Percentiles rank a stretch among this genome's conserved stretches.
Evolutionary conservation across 2,797 vertebrate species (phyloP).

Genomic region (Sebastes steindachneri): DNA sequence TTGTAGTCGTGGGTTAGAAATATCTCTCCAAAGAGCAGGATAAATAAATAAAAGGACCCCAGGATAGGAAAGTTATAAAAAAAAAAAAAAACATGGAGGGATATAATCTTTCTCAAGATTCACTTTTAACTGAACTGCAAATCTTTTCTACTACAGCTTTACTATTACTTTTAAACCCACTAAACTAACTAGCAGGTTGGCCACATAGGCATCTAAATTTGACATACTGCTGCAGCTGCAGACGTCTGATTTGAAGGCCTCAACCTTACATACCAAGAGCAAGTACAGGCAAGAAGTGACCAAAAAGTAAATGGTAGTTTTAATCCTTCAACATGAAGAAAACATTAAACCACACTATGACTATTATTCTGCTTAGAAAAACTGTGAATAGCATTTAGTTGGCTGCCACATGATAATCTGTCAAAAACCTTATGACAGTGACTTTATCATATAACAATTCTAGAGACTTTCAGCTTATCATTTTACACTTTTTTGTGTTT

Average conservation of each 20-base stretch:
- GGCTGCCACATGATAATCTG: neutral
- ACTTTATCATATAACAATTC: neutral
- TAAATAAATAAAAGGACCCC: neutral
- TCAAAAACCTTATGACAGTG: neutral
- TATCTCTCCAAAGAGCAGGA: neutral
- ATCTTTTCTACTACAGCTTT: neutral
- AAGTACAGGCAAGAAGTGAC: conserved; percentile 54
- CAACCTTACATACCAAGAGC: conserved; percentile 42
- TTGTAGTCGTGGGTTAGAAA: neutral
- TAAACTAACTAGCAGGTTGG: neutral
- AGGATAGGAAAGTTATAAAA: neutral
- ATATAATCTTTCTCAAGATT: conserved; percentile 5
- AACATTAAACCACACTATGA: neutral
- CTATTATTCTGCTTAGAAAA: neutral
- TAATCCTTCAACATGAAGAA: neutral
- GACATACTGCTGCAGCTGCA: conserved; percentile 18
- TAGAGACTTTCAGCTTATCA: neutral
- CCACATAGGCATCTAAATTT: neutral
- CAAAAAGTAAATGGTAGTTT: neutral
- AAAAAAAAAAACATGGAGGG: neutral
- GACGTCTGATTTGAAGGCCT: conserved; percentile 21
- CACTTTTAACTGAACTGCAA: neutral
- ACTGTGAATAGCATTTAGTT: neutral
- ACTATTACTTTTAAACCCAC: neutral
- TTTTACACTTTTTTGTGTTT: too few relatives aligned